A percentile compares a stretch with the other conserved stretches of the same genome.
phyloP scores from a whole-genome alignment of 2,113 vertebrate genomes.

The Amazona guildingii region DNA sequence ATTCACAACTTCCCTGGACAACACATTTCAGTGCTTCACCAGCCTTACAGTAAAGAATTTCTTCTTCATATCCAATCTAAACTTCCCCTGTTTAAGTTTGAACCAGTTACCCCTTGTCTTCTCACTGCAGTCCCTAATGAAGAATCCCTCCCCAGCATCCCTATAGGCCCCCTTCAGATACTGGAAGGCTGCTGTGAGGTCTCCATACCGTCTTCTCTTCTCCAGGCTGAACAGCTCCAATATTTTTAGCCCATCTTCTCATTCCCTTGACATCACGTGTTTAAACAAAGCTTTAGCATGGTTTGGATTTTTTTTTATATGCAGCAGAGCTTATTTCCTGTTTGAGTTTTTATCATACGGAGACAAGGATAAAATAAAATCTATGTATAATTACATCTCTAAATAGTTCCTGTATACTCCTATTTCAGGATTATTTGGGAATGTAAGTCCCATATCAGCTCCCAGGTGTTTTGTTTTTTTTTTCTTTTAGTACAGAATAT shows the following conservation, averaged over 20 bases:
- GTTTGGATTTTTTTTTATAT: neutral
- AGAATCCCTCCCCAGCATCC: no score
- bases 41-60: no score
- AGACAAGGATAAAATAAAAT: neutral
- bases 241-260: neutral
- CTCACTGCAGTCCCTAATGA: no score
- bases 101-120: no score
- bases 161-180: no score
- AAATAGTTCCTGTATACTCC: neutral
- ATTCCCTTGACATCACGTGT: neutral
- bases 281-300: neutral
- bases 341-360: neutral
- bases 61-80: no score
- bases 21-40: no score
- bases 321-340: neutral
- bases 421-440: neutral
- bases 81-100: no score
- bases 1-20: no score
- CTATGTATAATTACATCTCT: neutral
- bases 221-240: no score
- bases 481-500: neutral
- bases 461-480: neutral
- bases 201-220: no score
- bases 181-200: no score
- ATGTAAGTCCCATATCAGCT: neutral